These are phyloP conservation scores for Empis livida DNA, from an alignment of 2,888 invertebrate genomes.

Conservation along the genomic window DNA sequence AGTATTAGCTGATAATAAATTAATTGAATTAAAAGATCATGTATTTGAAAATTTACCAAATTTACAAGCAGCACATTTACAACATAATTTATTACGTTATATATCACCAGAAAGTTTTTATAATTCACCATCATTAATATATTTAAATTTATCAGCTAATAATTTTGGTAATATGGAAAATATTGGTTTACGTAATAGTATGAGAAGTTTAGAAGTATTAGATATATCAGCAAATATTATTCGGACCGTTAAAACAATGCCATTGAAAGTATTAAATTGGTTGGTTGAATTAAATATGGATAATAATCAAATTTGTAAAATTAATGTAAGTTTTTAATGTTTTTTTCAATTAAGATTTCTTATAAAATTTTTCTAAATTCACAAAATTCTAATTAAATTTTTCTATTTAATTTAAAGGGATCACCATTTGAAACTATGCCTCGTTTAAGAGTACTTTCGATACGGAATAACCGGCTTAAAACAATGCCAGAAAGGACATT, in stretches of 20 bases:
- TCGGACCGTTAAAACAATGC: constrained; percentile 53
- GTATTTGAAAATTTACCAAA: constrained; percentile 65
- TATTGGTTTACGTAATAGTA: constrained; percentile 51
- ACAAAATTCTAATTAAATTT: neutral
- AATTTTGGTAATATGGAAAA: constrained; percentile 60
- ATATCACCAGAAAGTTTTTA: constrained; percentile 64
- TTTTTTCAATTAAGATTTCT: too few species aligned
- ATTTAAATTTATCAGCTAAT: constrained; percentile 74
- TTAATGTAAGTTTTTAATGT: constrained; percentile 37
- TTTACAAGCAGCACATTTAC: constrained; percentile 50
- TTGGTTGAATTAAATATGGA: constrained; percentile 76
- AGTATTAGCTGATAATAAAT: constrained; percentile 55
- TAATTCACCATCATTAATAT: constrained; percentile 61
- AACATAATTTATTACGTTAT: constrained; percentile 62
- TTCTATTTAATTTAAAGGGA: constrained; percentile 33
- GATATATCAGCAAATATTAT: constrained; percentile 73
- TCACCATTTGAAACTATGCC: constrained; percentile 76
- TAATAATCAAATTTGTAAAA: constrained; percentile 67
- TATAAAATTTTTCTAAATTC: neutral
- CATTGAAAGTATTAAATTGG: constrained; percentile 66
- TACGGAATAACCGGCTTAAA: constrained; percentile 63
- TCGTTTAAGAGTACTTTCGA: constrained; percentile 62
- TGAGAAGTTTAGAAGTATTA: constrained; percentile 69
- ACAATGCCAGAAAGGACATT: constrained; percentile 61
- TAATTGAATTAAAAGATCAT: constrained; percentile 60